These are phyloP conservation scores for Pangasius macronema DNA, from an alignment of 2,797 vertebrate genomes.

Conservation along the genomic window DNA sequence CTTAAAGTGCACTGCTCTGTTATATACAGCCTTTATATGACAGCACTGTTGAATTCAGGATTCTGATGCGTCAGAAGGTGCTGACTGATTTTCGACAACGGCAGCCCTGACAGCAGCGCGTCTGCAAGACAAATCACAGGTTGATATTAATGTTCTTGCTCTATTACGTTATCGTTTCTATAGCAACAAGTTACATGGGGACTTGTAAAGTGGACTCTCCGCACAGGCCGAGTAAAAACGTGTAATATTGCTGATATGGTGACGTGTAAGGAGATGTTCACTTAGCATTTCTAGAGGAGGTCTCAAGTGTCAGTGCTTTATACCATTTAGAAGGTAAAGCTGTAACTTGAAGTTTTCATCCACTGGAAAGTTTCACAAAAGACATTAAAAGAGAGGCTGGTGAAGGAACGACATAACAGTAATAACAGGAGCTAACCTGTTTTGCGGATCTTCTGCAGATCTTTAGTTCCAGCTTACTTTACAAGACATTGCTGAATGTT, in stretches of 20 bases:
- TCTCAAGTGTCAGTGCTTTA: neutral
- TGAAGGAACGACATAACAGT: neutral
- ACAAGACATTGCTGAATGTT: neutral
- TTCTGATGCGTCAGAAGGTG: constrained; percentile 5
- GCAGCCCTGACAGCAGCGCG: neutral
- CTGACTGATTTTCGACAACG: neutral
- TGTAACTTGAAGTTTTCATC: neutral
- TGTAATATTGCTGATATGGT: neutral
- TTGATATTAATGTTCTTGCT: neutral
- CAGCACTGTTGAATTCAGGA: neutral
- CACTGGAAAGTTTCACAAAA: no score
- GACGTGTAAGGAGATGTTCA: neutral
- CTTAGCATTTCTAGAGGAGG: neutral
- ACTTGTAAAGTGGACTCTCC: neutral
- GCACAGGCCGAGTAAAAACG: neutral
- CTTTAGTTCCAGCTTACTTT: neutral
- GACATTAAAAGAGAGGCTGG: neutral
- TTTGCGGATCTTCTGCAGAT: neutral
- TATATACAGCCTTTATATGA: no score
- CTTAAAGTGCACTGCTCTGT: neutral
- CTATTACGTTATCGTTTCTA: neutral
- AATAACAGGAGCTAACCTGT: neutral
- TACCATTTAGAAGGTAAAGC: no score
- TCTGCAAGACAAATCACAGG: neutral
- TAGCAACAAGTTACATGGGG: neutral